Evolutionary conservation across 2,797 vertebrate genomes (phyloP).

Genomic region (Echiichthys vipera): DNA sequence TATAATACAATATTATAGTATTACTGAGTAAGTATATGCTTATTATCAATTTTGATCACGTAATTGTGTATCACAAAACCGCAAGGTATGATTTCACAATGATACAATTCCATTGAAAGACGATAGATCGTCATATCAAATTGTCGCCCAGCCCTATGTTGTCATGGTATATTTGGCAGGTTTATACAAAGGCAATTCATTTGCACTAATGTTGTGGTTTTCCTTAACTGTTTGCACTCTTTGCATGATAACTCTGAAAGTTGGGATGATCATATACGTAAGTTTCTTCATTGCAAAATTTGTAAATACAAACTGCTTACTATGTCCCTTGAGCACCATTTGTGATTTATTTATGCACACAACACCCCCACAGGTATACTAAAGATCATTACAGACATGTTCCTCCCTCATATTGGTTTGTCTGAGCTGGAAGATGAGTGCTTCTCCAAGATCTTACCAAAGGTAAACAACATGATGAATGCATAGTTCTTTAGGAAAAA

Average conservation of each 20-base stretch:
- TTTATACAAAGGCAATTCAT: neutral
- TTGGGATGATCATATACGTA: constrained; percentile 90
- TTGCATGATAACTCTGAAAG: constrained; percentile 85
- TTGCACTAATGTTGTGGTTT: constrained; percentile 4
- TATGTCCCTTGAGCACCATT: neutral
- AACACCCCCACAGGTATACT: constrained; percentile 86
- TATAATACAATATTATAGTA: no score
- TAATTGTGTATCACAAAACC: no score
- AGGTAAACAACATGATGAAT: constrained; percentile 81
- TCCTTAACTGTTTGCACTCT: constrained; percentile 87
- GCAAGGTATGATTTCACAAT: no score
- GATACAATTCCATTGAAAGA: no score
- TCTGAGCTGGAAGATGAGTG: constrained; percentile 88
- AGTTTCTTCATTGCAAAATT: constrained; percentile 70
- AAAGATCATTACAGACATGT: constrained; percentile 90
- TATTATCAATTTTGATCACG: no score
- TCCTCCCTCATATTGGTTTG: constrained; percentile 91
- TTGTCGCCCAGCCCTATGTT: no score
- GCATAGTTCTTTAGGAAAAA: neutral
- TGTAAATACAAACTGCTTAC: neutral
- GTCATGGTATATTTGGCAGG: neutral
- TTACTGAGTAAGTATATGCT: no score
- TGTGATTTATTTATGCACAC: neutral
- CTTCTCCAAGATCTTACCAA: constrained; percentile 92
- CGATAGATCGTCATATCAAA: no score